Base-by-base conservation (phyloP, 2,888 invertebrate species). In the Drosophila anomalata region DNA sequence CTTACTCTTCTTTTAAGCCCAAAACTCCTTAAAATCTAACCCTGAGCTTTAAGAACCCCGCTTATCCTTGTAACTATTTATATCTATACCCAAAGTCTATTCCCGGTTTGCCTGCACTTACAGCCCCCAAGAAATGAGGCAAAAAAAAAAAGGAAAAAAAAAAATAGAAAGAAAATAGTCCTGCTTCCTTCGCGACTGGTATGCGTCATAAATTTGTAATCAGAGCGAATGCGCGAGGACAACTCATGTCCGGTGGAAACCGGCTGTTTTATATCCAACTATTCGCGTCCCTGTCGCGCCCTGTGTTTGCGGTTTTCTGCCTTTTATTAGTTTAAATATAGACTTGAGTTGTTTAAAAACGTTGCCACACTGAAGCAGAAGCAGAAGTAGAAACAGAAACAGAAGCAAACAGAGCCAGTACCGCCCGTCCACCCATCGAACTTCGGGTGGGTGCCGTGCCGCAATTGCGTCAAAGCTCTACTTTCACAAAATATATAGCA, bases 281-380 rank as follows among this genome's bases (percentile, higher is more conserved):
- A 44, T 52, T 50, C 24, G n/a, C 12, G 33, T 48, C 29, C 24
- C 17, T 29, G 20, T 22, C 14, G 2, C 59, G 48, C 44, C 26
- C 1, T 17, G 17, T 14, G n/a, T 20, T 24, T 57, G 52, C 56
- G 80, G 71, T 59, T 20, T 39, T 80, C 17, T 51, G 77, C 84
- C 80, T 79, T 83, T 82, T 83, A 82, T 82, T 88, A 82, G 83
- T 88, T 86, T 88, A 82, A 86, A 82, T 82, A 82, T 88, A 82
- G 82, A 82, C 86, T 72, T 69, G 72, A 76, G 67, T 84, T 68
- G 75, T 66, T 86, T 79, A 55, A 70, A 77, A 78, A 42, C 39
- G n/a, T 14, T 39, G 39, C 39, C 39, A 7, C 14, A 12, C 36
- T n/a, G 36, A 6, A 63, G 51, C 33, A 36, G 3, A 17, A 12